Percentiles rank a stretch among this genome's conserved stretches.
phyloP scores from a whole-genome alignment of 2,888 invertebrate species.

The Hemaris fuciformis region DNA sequence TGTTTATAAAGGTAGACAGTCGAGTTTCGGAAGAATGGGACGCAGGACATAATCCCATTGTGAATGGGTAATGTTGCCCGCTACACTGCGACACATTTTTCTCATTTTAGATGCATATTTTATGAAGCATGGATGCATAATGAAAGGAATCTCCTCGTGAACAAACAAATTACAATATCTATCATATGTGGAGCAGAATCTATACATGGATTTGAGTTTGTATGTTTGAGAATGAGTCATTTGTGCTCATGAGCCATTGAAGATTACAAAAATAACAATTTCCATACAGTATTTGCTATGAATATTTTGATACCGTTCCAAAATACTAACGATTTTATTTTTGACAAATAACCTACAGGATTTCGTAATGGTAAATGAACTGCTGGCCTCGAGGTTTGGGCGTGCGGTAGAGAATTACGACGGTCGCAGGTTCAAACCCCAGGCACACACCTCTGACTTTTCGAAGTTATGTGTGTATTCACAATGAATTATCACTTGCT shows the following conservation, averaged over 20 bases:
- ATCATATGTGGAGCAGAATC: conserved; percentile 27
- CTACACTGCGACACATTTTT: conserved; percentile 75
- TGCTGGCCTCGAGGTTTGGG: too few relatives aligned
- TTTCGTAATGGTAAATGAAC: too few relatives aligned
- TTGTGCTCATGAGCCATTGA: neutral
- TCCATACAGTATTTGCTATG: too few relatives aligned
- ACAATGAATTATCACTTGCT: too few relatives aligned
- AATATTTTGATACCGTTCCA: too few relatives aligned
- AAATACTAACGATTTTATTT: too few relatives aligned
- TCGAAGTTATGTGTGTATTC: too few relatives aligned
- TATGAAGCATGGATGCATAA: conserved; percentile 72
- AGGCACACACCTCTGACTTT: too few relatives aligned
- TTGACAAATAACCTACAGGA: too few relatives aligned
- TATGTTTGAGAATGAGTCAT: neutral
- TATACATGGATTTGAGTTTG: neutral
- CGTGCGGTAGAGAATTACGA: too few relatives aligned
- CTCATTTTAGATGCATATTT: conserved; percentile 79
- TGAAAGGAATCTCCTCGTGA: conserved; percentile 66
- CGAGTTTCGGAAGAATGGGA: conserved; percentile 18
- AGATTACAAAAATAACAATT: neutral
- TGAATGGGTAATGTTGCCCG: conserved; percentile 29
- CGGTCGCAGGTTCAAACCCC: too few relatives aligned
- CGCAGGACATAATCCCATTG: conserved; percentile 26
- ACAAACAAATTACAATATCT: conserved; percentile 70
- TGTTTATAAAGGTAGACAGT: conserved; percentile 26